Base-by-base conservation (phyloP, 2,797 vertebrate species). In the Coendou prehensilis region DNA sequence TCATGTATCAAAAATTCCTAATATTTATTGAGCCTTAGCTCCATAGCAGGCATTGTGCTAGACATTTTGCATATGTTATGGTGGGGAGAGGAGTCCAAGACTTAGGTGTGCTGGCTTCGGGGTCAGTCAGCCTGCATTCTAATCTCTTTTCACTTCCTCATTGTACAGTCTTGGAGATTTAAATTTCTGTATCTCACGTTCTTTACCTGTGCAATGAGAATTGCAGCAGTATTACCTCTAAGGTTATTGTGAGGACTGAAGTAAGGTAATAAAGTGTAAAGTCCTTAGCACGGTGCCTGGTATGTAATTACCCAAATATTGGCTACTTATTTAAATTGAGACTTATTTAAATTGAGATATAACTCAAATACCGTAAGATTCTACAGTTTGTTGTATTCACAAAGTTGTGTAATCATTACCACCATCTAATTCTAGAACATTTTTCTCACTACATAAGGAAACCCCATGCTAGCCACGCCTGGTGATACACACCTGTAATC, bases 141-240 rank as follows among this genome's bases (percentile, higher is more conserved):
- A 59, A 0, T 76, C 73, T 92, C 56, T 67, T 8, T 87, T 85
- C 30, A 17, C 54, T 87, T 81, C 37, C 22, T 95, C 14, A 22
- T 64, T 63, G 37, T 78, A 6, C 56, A 89, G 9, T 79, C 88
- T 56, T 89, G 28, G 45, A 71, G 75, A 30, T 82, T 89, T 37
- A 75, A 50, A 69, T 91, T 91, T 93, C 23, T 73, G 14, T 57
- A 52, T 23, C 83, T 80, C 14, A 2, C 8, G 73, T 91, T 96
- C 45, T 92, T 56, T 85, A 75, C 79, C 57, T 56, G 5, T 41
- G 33, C 47, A 47, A 1, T 23, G 47, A 73, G 54, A n/a, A 41
- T 92, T 20, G 0, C 26, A 64, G 75, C 28, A 84, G 28, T 69
- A 47, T 54, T 75, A 61, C 23, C 15, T 81, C 10, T 83, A 41